These are phyloP conservation scores for Stomorhina lunata DNA, from an alignment of 2,888 invertebrate species.

Conservation along the genomic window DNA sequence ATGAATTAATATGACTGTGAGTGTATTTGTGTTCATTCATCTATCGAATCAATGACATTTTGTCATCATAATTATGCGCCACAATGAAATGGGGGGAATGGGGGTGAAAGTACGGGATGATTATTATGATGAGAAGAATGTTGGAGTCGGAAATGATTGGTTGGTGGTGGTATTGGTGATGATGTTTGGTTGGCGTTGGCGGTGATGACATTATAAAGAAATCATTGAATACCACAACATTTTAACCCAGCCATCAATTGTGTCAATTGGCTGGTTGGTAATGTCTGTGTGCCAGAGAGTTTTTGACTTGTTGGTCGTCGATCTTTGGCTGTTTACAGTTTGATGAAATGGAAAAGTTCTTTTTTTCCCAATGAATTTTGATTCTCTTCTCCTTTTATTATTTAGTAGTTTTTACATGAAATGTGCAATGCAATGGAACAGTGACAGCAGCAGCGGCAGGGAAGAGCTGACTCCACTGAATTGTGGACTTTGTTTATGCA, in stretches of 20 bases:
- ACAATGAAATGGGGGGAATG: conserved; percentile 38
- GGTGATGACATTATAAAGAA: conserved; percentile 32
- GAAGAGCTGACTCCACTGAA: not conserved
- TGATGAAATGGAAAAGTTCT: conserved; percentile 41
- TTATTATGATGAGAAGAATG: not conserved
- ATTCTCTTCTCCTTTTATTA: conserved; percentile 19
- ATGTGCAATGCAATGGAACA: not conserved
- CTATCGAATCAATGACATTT: conserved; percentile 53
- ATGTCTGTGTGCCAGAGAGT: conserved; percentile 37
- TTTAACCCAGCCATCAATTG: conserved; percentile 62
- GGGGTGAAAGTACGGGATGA: too few relatives aligned
- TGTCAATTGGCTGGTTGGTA: conserved; percentile 64
- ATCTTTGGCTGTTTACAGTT: conserved; percentile 49
- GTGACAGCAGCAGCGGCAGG: not conserved
- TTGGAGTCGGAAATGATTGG: not conserved
- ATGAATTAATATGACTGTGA: not conserved
- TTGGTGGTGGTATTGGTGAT: conserved; percentile 3
- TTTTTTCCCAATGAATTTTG: not conserved
- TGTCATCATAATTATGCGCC: conserved; percentile 64
- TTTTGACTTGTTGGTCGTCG: conserved; percentile 65
- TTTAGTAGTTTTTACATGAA: conserved; percentile 15
- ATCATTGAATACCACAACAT: conserved; percentile 46
- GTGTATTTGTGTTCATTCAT: conserved; percentile 12
- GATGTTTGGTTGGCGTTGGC: conserved; percentile 13
- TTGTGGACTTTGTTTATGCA: conserved; percentile 33